phyloP scores from a whole-genome alignment of 2,888 invertebrate species.

The Scaptomyza cyrtandrae region DNA sequence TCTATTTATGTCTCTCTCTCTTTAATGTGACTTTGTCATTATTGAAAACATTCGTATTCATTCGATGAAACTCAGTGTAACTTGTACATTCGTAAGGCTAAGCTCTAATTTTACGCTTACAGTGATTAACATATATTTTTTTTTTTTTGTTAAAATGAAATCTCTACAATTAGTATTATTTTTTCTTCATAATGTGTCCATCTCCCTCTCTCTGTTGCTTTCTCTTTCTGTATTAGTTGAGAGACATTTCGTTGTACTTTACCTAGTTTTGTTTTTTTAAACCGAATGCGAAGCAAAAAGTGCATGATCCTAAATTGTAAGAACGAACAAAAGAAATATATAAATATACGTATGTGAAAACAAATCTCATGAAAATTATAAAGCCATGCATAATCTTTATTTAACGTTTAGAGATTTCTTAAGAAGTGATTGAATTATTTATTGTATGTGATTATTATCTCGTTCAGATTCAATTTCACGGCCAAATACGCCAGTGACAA shows the following conservation, averaged over 20 bases:
- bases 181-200: constrained; percentile 8
- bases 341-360: constrained; percentile 20
- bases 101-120: constrained; percentile 30
- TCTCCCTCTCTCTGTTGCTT: constrained; percentile 2
- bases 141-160: constrained; percentile 13
- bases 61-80: constrained; percentile 16
- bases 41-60: constrained; percentile 27
- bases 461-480: constrained; percentile 3
- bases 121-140: background rate
- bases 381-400: constrained; percentile 1
- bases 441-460: background rate
- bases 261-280: constrained; percentile 8
- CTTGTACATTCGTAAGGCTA: constrained; percentile 48
- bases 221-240: constrained; percentile 7
- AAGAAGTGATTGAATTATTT: background rate
- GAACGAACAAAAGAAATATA: constrained; percentile 9
- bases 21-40: constrained; percentile 15
- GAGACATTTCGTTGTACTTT: constrained; percentile 9
- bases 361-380: constrained; percentile 19
- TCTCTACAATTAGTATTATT: constrained; percentile 40
- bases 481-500: constrained; percentile 44
- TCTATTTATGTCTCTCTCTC: background rate
- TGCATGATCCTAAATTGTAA: constrained; percentile 48
- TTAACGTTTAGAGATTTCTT: background rate
- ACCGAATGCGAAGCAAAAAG: constrained; percentile 26